Base-by-base conservation (phyloP, 1,140 invertebrate genomes). In the Hylaeus anthracinus region DNA sequence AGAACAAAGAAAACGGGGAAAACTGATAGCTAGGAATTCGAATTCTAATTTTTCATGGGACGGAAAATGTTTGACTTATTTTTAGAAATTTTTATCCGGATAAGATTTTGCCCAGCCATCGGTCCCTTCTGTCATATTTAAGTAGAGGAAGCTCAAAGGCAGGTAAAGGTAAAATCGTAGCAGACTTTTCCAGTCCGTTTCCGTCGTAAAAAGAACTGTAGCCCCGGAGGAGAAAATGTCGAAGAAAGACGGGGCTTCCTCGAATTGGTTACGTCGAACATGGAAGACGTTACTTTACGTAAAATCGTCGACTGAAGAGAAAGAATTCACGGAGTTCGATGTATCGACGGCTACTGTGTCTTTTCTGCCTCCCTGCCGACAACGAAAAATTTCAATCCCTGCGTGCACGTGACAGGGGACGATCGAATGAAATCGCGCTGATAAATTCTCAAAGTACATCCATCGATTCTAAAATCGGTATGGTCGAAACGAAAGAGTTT, bases 101-200 rank as follows among this genome's bases (percentile, higher is more conserved):
- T 26, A 26, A 26, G 26, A 26, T 26, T 26, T 26, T 26, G 26
- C 26, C 26, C 26, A 26, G 26, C 26, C 26, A 26, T 26, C 26
- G 26, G 26, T 26, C 26, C 26, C 45, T 2, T 48, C 45, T 8
- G 8, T 8, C 8, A 8, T 48, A 48, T 1, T 48, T 1, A 10
- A 51, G 6, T 51, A 51, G 51, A 6, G 9, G 10, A 51, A 51
- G 51, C 41, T 5, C 1, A 64, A n/a, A 55, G 39, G 39, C 15
- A 14, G 6, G 10, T 43, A 41, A 39, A 73, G 64, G 77, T 73
- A 39, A 86, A 84, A 83, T 83, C 78, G 78, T 64, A 65, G 58
- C 37, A 66, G 53, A 75, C 55, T 85, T 86, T 86, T 86, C 79
- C 85, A 60, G 71, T 82, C 75, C 72, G 83, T 85, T 86, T 86